Evolutionary conservation across 2,888 invertebrate genomes (phyloP).

Genomic region (Drosophila sordidula): DNA sequence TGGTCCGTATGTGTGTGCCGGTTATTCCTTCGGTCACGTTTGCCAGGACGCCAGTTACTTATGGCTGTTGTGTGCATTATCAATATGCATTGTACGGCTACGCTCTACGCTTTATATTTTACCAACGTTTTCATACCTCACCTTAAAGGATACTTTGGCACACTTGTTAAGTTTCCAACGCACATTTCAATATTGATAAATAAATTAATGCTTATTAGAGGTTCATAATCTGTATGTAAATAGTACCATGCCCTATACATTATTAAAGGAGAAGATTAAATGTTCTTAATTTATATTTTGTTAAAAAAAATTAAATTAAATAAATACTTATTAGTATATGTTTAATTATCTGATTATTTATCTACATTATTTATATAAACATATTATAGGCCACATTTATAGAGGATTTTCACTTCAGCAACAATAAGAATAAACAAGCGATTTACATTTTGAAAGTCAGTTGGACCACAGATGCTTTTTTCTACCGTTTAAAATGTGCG

Average conservation of each 20-base stretch:
- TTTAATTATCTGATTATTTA: no score
- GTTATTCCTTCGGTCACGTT: conserved; percentile 67
- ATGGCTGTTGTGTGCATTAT: conserved; percentile 78
- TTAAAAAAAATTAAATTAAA: no score
- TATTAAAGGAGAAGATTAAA: no score
- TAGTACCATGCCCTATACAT: no score
- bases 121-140: conserved; percentile 20
- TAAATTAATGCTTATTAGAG: neutral
- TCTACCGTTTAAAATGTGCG: neutral
- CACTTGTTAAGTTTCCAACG: neutral
- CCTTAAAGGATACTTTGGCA: conserved; percentile 4
- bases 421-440: no score
- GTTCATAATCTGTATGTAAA: no score
- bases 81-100: conserved; percentile 73
- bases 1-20: conserved; percentile 12
- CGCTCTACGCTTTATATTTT: conserved; percentile 36
- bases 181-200: neutral
- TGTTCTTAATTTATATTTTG: no score
- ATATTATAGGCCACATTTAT: no score
- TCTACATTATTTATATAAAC: no score
- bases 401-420: no score
- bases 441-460: neutral
- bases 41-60: conserved; percentile 75
- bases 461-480: neutral
- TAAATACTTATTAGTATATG: no score